These are phyloP conservation scores for Peromyscus polionotus DNA, from an alignment of 2,113 vertebrate genomes.

Conservation along the genomic window DNA sequence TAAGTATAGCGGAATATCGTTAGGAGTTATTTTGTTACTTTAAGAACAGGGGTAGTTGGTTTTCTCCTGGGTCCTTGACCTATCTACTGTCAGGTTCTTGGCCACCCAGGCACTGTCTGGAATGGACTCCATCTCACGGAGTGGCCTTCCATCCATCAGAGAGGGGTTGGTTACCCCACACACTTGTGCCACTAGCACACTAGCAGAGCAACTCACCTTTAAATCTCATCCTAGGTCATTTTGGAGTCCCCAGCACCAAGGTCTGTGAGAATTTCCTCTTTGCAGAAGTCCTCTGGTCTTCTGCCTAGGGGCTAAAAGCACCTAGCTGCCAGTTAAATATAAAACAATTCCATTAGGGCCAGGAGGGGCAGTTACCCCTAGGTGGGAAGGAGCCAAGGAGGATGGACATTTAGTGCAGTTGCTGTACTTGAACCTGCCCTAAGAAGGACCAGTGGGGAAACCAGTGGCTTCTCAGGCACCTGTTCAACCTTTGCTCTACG, in stretches of 20 bases:
- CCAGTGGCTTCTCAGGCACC: no score
- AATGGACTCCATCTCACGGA: no score
- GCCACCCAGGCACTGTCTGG: no score
- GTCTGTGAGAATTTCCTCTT: background rate
- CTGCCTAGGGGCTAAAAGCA: background rate
- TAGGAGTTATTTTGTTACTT: no score
- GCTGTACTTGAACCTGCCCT: background rate
- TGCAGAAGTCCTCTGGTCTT: background rate
- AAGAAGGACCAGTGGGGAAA: background rate
- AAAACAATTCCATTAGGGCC: background rate
- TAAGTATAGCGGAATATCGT: no score
- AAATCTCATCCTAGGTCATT: background rate
- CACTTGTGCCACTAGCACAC: background rate
- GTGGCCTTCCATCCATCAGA: no score
- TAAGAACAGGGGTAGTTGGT: no score
- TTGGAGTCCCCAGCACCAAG: background rate
- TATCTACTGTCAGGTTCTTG: no score
- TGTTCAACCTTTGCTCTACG: background rate
- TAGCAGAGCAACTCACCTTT: background rate
- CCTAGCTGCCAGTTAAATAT: background rate
- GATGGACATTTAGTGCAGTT: background rate
- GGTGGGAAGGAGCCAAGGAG: background rate
- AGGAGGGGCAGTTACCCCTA: background rate
- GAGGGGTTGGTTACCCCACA: no score
- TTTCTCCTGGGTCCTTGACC: no score